A percentile compares a stretch with the other conserved stretches of the same genome.
These are phyloP conservation scores for Scelioninae gen. 2 DNA, from an alignment of 2,888 invertebrate species.

Conservation along the genomic window DNA sequence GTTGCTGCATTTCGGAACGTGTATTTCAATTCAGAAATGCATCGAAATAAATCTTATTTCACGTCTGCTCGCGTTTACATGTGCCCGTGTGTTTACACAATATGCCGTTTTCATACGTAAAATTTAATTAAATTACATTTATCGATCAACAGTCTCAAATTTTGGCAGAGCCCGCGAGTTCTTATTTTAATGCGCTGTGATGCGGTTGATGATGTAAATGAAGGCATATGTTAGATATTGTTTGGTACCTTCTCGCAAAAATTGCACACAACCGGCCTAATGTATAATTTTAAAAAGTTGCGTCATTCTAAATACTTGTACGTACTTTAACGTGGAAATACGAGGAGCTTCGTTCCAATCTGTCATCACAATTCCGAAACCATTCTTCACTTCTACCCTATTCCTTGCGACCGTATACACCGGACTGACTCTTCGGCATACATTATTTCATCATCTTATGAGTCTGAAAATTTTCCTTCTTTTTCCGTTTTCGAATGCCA, in stretches of 20 bases:
- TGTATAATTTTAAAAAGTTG: constrained; percentile 6
- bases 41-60: no score
- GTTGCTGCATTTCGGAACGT: no score
- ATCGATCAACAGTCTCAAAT: constrained; percentile 45
- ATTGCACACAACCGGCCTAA: background rate
- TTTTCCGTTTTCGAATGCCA: background rate
- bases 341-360: constrained; percentile 17
- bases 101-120: constrained; percentile 19
- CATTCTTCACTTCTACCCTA: constrained; percentile 33
- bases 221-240: constrained; percentile 35
- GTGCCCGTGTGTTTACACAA: constrained; percentile 3
- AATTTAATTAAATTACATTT: constrained; percentile 47
- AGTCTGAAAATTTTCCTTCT: constrained; percentile 13
- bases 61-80: background rate
- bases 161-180: constrained; percentile 46
- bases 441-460: constrained; percentile 41
- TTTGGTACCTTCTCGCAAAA: constrained; percentile 11
- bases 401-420: constrained; percentile 8
- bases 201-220: constrained; percentile 44
- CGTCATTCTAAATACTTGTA: constrained; percentile 16
- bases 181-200: constrained; percentile 43
- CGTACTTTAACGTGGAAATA: constrained; percentile 18
- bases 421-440: constrained; percentile 25
- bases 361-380: constrained; percentile 33
- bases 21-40: no score